Conservation (phyloP, 2,888 invertebrate species). For the Andrena trimmerana region DNA sequence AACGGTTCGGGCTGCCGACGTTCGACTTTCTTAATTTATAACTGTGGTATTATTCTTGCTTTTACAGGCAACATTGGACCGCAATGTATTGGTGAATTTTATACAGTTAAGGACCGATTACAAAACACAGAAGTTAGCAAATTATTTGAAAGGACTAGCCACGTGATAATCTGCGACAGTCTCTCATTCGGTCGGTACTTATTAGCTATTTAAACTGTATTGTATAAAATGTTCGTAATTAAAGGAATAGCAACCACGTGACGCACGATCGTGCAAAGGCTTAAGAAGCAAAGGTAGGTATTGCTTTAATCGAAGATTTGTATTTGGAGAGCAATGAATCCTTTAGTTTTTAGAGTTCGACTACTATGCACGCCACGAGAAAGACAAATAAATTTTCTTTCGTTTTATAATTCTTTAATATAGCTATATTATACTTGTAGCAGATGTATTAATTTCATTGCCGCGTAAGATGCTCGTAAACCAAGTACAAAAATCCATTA, state of each 20-base stretch:
- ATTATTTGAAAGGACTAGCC: slow-evolving; percentile 84
- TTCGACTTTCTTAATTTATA: slow-evolving; percentile 16
- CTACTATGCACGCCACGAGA: slow-evolving; percentile 9
- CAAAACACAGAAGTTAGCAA: slow-evolving; percentile 93
- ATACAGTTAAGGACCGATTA: slow-evolving; percentile 98
- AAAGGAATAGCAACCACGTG: neutral
- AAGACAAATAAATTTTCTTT: slow-evolving; percentile 30
- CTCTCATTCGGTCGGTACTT: slow-evolving; percentile 1
- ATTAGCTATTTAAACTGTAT: neutral
- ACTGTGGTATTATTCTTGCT: slow-evolving; percentile 24
- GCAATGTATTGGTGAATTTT: slow-evolving; percentile 95
- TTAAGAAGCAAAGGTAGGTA: slow-evolving; percentile 2
- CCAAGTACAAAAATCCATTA: slow-evolving; percentile 36
- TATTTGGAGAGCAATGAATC: slow-evolving; percentile 29
- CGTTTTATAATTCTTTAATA: slow-evolving; percentile 47
- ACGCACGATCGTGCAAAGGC: slow-evolving; percentile 7
- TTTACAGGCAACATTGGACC: slow-evolving; percentile 95
- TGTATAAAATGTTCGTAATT: slow-evolving; percentile 3
- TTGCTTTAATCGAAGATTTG: slow-evolving; percentile 20
- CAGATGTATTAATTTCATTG: slow-evolving; percentile 76
- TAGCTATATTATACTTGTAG: slow-evolving; percentile 58
- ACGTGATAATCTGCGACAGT: slow-evolving; percentile 69
- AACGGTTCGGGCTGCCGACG: neutral
- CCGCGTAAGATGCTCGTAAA: slow-evolving; percentile 54
- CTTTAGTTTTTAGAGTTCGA: slow-evolving; percentile 12